Evolutionary conservation across 1,140 invertebrate genomes (phyloP), one percentile per base, ranked within the genome.

Genomic region (Anthonomus grandis): DNA sequence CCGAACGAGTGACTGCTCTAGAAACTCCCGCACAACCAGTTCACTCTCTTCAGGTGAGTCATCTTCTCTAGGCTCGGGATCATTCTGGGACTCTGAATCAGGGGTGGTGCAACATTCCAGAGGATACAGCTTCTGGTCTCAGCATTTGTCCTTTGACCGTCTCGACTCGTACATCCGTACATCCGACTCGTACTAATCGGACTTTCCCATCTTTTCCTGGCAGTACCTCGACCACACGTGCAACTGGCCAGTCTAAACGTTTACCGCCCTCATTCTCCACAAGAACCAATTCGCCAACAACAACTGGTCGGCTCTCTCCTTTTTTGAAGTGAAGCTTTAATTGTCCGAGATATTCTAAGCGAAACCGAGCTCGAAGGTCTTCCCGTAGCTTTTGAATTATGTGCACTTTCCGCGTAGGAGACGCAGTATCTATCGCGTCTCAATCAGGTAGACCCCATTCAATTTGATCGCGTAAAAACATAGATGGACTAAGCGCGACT

Each of bases 391-490:
- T 44, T 21, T 44, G 41, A 13, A 44, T 44, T 44, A 21, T 44
- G 17, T 21, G 41, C 13, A 38, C 5, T 15, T 38, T 38, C 17
- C 17, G 4, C 19, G 19, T 44, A 21, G 23, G 23, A 22, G 41
- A 44, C 19, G 41, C 41, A 44, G 17, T 44, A 44, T 44, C 41
- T 12, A 44, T 5, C 41, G 41, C 41, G 21, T 44, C 41, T 21
- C 31, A 53, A 19, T 59, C 56, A 5, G 48, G 48, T n/a, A 59
- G 13, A 51, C 45, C 25, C 23, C 22, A 47, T 13, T 39, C 36
- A 12, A 15, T 19, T 52, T 25, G 36, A 10, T 59, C 57, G 19
- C 42, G 45, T 36, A 63, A 21, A 59, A 59, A 63, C 49, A 57
- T 62, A 9, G 25, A 4, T n/a, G 44, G 47, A n/a, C 27, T 53